Percentiles rank a stretch among this genome's conserved stretches.
phyloP scores from a whole-genome alignment of 2,113 vertebrate genomes.

The Todiramphus saurophagus region DNA sequence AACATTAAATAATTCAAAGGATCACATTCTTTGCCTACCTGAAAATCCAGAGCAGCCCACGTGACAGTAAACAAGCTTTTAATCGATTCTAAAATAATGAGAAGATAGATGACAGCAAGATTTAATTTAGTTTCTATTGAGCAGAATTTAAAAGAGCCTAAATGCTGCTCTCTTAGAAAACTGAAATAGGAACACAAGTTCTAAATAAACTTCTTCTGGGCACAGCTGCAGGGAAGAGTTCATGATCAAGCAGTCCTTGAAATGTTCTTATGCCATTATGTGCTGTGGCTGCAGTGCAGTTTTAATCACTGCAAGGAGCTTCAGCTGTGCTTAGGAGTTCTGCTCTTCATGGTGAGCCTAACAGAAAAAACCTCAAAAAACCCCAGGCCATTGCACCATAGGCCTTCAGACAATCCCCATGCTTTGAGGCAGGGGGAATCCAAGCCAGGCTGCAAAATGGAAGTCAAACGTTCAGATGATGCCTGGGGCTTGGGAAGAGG shows the following conservation, averaged over 20 bases:
- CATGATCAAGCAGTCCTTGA: background rate
- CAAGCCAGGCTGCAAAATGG: background rate
- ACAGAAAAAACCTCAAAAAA: background rate
- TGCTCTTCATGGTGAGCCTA: background rate
- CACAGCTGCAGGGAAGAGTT: background rate
- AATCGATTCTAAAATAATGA: background rate
- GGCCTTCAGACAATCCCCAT: background rate
- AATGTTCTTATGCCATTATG: background rate
- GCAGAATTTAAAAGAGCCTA: background rate
- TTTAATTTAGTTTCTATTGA: background rate
- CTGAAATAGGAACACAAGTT: constrained; percentile 1
- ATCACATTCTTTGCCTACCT: background rate
- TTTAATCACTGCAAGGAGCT: background rate
- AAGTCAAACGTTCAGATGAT: background rate
- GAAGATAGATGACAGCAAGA: background rate
- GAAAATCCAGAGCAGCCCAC: background rate
- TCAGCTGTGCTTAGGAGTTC: background rate
- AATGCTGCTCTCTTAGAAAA: background rate
- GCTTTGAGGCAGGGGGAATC: background rate
- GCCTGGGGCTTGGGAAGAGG: background rate
- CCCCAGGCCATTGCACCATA: background rate
- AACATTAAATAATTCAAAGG: background rate
- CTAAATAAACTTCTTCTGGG: constrained; percentile 26
- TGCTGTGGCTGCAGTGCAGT: background rate
- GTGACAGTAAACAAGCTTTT: background rate